phyloP scores from a whole-genome alignment of 2,888 invertebrate genomes.

The Galerucella nymphaeae region DNA sequence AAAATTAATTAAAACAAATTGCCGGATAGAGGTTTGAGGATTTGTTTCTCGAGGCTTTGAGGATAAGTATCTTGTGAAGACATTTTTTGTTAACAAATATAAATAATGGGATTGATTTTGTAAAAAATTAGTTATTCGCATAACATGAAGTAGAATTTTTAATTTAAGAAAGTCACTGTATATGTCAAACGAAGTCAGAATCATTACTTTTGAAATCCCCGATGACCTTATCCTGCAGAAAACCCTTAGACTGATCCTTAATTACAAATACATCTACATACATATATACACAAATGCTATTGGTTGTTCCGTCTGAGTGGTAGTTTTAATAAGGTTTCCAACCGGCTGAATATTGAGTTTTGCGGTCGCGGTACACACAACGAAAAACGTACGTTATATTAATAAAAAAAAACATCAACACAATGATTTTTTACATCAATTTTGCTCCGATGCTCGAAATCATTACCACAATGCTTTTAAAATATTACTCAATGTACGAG shows the following conservation, averaged over 20 bases:
- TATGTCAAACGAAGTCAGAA: constrained; percentile 8
- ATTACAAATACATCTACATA: constrained; percentile 60
- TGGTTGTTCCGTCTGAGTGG: constrained; percentile 62
- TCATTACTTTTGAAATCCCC: constrained; percentile 22
- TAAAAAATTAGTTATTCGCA: no score
- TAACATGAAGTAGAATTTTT: no score
- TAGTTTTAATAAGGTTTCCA: constrained; percentile 67
- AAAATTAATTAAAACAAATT: constrained; percentile 19
- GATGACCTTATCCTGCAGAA: constrained; percentile 20
- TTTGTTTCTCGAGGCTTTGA: background rate
- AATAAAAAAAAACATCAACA: no score
- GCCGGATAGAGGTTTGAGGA: background rate
- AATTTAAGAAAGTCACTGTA: background rate
- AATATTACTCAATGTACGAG: no score
- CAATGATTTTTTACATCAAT: no score
- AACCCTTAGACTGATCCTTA: constrained; percentile 46
- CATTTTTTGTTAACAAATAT: no score
- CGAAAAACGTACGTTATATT: no score
- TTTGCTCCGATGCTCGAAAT: no score
- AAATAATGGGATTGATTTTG: no score
- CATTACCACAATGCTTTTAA: no score
- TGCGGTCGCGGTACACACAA: constrained; percentile 55
- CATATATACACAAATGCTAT: constrained; percentile 53
- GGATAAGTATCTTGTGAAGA: no score
- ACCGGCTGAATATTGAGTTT: constrained; percentile 67